phyloP scores from a whole-genome alignment of 2,113 vertebrate genomes.

The Lophochroa leadbeateri region DNA sequence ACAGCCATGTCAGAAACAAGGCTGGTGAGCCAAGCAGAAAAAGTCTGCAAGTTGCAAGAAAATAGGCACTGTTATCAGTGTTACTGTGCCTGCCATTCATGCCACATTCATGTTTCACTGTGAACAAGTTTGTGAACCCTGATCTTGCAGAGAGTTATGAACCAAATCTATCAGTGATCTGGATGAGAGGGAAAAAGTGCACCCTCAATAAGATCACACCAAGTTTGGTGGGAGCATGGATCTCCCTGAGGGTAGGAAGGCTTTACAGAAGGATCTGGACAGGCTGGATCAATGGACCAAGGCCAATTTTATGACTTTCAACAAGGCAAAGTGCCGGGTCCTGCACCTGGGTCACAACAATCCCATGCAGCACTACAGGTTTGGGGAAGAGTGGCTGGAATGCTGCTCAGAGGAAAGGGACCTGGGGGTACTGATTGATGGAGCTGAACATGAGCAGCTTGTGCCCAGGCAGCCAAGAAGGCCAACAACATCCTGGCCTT shows the following conservation, averaged over 20 bases:
- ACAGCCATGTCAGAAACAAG: background rate
- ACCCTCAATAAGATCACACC: background rate
- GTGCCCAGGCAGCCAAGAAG: background rate
- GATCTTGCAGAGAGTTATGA: background rate
- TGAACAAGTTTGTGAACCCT: background rate
- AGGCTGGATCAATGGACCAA: rapidly evolving
- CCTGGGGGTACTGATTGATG: background rate
- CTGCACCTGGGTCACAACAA: background rate
- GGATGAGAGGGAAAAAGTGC: background rate
- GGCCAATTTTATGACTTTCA: background rate
- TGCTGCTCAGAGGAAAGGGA: rapidly evolving
- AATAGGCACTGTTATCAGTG: background rate
- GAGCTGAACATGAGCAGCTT: rapidly evolving
- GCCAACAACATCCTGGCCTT: rapidly evolving
- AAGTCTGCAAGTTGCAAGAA: background rate
- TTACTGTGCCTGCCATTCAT: background rate
- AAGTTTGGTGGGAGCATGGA: background rate
- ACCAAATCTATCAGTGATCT: background rate
- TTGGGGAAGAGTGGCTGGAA: background rate
- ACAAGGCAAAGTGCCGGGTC: background rate
- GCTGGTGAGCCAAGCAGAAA: background rate
- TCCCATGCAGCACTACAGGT: rapidly evolving
- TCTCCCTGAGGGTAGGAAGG: background rate
- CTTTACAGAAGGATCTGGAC: background rate
- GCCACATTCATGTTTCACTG: background rate